Conservation (phyloP, 2,113 vertebrate species). For the Heliornis fulica region DNA sequence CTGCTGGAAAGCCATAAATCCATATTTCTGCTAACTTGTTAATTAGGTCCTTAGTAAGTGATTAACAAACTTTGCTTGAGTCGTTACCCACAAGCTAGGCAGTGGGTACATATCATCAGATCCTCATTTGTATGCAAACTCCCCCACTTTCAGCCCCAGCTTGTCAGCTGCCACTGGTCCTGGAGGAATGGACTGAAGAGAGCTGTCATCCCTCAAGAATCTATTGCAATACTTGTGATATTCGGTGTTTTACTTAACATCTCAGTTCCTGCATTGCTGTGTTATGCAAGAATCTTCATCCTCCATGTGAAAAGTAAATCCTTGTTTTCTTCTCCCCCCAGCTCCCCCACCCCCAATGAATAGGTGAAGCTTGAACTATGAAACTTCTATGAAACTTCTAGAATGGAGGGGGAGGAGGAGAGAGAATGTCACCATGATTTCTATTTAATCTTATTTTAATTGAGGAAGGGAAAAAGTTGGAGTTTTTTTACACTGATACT, state of each 20-base stretch:
- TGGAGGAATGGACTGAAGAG: not conserved
- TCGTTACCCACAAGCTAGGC: constrained; percentile 31
- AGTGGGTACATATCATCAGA: not conserved
- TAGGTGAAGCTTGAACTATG: not conserved
- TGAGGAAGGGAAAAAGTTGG: not conserved
- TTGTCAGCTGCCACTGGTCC: not conserved
- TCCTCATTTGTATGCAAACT: not conserved
- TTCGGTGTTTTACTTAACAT: not conserved
- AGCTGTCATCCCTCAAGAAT: not conserved
- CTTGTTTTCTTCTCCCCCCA: not conserved
- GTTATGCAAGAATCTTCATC: not conserved
- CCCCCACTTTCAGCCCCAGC: not conserved
- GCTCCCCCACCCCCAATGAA: too few species aligned
- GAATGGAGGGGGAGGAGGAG: accelerated
- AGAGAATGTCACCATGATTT: not conserved
- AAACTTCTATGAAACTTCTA: not conserved
- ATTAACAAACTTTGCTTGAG: constrained; percentile 18
- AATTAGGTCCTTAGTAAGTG: constrained; percentile 3
- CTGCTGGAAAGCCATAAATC: not conserved
- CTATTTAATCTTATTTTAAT: not conserved
- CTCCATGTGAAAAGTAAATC: not conserved
- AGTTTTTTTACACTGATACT: not conserved
- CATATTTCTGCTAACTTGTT: not conserved
- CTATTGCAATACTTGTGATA: not conserved
- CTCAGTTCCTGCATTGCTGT: not conserved